Evolutionary conservation across 2,888 invertebrate genomes (phyloP), one percentile per base, ranked within the genome.

Genomic region (Dryococelus australis): DNA sequence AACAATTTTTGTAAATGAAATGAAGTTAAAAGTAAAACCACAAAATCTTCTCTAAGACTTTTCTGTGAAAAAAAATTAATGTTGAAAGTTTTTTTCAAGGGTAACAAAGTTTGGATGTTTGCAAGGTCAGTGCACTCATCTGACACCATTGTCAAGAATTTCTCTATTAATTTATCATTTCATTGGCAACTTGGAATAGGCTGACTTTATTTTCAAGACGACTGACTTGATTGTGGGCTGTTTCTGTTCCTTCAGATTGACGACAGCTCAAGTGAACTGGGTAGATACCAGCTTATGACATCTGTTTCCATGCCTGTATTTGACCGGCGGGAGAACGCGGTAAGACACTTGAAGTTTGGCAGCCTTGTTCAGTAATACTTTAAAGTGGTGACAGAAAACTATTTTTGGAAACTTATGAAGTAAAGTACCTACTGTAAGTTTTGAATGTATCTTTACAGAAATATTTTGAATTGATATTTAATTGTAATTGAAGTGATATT

Each of bases 221-320:
- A 47, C 12, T 47, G 6, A 47, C 12, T 47, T 47, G 47, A 47
- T 47, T 12, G 47, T 47, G 65, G 65, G 24, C 16, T 65, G 5
- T 81, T 16, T 35, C 5, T 81, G n/a, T 26, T 81, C 13, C 12
- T 81, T 26, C 81, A 81, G 81, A 13, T 27, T 12, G 81, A 81
- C 27, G 81, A 81, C 81, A 81, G 35, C 35, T 27, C 27, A 27
- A 81, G 35, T 27, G 81, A 81, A 27, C 35, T 81, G 27, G 85
- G 47, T 24, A 35, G 47, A 88, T 97, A 97, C 92, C 95, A 96
- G 90, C 94, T 98, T 91, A 97, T 98, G 96, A 98, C 98, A 24
- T 97, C 98, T 12, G 97, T 98, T 26, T 97, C 98, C 87, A 96
- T 97, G 94, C 98, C 98, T 12, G 98, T 98, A 78, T 98, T 97